Conservation (phyloP, 1,140 invertebrate species). For the Lutraria rhynchaena region DNA sequence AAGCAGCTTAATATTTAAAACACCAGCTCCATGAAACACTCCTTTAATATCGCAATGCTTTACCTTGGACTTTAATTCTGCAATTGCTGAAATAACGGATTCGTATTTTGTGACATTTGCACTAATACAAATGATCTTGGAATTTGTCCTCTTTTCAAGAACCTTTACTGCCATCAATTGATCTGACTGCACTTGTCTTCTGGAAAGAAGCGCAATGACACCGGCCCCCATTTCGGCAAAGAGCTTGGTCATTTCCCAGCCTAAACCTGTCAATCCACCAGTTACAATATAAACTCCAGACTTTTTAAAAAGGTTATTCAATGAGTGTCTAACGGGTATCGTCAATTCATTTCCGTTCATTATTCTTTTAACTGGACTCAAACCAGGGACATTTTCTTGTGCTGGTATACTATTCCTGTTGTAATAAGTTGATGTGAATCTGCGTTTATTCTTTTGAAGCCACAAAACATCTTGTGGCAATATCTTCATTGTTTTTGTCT, state of each 20-base stretch:
- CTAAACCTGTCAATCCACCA: constrained; percentile 44
- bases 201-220: background rate
- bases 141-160: background rate
- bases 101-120: constrained; percentile 35
- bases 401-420: too few species aligned
- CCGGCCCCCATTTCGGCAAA: constrained; percentile 37
- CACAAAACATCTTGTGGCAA: constrained; percentile 5
- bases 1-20: constrained; percentile 15
- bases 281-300: constrained; percentile 54
- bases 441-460: too few species aligned
- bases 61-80: background rate
- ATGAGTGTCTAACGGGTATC: background rate
- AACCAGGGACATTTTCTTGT: too few species aligned
- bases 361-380: background rate
- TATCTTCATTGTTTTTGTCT: too few species aligned
- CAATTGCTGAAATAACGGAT: constrained; percentile 16
- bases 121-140: constrained; percentile 10
- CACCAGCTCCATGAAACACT: constrained; percentile 49
- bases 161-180: background rate
- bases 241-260: constrained; percentile 29
- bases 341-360: background rate
- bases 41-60: constrained; percentile 6
- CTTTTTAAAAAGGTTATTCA: constrained; percentile 7
- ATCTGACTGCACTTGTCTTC: constrained; percentile 1
- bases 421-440: too few species aligned